A percentile compares a stretch with the other conserved stretches of the same genome.
These are phyloP conservation scores for Eupithecia inturbata DNA, from an alignment of 2,888 invertebrate genomes.

Conservation along the genomic window DNA sequence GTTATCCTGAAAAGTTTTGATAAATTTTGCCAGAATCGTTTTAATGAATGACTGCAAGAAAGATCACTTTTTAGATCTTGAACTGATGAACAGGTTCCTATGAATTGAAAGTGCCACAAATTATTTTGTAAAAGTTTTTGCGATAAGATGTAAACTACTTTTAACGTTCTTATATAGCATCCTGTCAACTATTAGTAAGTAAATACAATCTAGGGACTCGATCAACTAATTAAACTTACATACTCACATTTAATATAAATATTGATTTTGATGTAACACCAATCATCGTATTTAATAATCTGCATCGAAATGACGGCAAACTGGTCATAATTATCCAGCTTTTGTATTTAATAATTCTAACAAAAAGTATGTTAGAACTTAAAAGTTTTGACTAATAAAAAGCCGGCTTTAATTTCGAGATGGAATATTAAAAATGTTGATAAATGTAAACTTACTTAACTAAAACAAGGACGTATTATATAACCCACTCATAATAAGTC, in stretches of 20 bases:
- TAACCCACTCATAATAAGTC: slow-evolving; percentile 5
- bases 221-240: not conserved
- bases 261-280: not conserved
- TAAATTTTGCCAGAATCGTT: slow-evolving; percentile 22
- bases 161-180: not conserved
- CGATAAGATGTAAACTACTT: not conserved
- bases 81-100: slow-evolving; percentile 81
- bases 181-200: not conserved
- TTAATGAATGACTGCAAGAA: slow-evolving; percentile 37
- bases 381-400: not conserved
- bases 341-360: not conserved
- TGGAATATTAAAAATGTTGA: slow-evolving; percentile 1
- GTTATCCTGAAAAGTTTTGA: slow-evolving; percentile 19
- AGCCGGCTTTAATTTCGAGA: not conserved
- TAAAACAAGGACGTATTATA: not conserved
- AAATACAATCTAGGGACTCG: not conserved
- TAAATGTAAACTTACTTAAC: not conserved
- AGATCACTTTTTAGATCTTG: slow-evolving; percentile 67
- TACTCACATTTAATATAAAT: not conserved
- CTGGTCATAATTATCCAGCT: not conserved
- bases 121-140: not conserved
- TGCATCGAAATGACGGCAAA: not conserved
- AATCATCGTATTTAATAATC: not conserved
- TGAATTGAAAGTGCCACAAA: slow-evolving; percentile 59
- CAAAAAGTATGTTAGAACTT: not conserved